Evolutionary conservation across 2,888 invertebrate genomes (phyloP).

Genomic region (Scaptomyza flava): DNA sequence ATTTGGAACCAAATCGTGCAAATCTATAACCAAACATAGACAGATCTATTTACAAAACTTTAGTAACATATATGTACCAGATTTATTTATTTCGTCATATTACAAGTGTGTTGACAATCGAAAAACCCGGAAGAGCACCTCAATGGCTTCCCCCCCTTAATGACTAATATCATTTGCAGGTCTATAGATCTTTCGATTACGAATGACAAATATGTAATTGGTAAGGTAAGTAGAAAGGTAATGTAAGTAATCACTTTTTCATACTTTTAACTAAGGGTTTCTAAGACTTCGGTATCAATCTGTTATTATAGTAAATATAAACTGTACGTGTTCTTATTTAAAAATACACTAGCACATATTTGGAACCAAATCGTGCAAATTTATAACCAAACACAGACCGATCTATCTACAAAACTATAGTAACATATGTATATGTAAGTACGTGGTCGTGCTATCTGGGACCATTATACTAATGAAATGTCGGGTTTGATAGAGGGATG

Average conservation of each 20-base stretch:
- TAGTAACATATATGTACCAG: neutral
- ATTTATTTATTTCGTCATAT: too few species aligned
- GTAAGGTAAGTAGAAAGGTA: too few species aligned
- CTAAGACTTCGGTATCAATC: too few species aligned
- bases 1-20: slow-evolving; percentile 44
- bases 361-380: slow-evolving; percentile 40
- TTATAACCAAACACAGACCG: slow-evolving; percentile 18
- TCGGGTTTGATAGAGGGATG: neutral
- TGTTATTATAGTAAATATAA: too few species aligned
- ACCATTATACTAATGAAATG: slow-evolving; percentile 11
- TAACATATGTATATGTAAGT: neutral
- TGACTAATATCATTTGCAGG: slow-evolving; percentile 18
- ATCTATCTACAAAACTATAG: neutral
- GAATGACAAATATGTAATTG: too few species aligned
- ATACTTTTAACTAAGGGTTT: too few species aligned
- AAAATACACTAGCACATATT: slow-evolving; percentile 46
- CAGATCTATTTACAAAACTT: neutral
- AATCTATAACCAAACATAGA: slow-evolving; percentile 22
- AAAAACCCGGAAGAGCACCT: slow-evolving; percentile 12
- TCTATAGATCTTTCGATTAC: too few species aligned
- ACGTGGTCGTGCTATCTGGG: slow-evolving; percentile 43
- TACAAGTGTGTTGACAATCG: too few species aligned
- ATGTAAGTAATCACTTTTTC: too few species aligned
- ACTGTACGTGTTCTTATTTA: neutral
- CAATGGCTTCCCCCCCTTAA: slow-evolving; percentile 1